Conservation (phyloP, 2,113 vertebrate genomes). For the Sceloporus tristichus region DNA sequence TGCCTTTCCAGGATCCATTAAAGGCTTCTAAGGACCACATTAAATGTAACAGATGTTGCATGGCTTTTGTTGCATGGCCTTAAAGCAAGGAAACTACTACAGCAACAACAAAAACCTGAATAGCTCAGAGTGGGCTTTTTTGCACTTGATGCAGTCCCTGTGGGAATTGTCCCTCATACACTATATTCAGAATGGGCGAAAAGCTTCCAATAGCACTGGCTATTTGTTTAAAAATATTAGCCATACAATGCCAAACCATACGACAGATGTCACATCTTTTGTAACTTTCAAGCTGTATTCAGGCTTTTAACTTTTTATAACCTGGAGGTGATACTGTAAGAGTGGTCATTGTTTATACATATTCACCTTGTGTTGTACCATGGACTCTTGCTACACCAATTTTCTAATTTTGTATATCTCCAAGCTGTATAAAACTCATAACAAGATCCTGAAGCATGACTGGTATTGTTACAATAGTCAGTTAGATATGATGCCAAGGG, state of each 20-base stretch:
- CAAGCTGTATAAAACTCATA: neutral
- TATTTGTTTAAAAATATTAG: neutral
- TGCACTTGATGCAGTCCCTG: neutral
- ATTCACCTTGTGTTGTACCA: neutral
- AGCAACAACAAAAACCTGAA: neutral
- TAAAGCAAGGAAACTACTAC: no score
- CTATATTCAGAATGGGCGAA: neutral
- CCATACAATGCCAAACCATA: neutral
- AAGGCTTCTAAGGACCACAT: constrained; percentile 3
- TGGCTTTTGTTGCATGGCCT: neutral
- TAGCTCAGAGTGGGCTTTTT: neutral
- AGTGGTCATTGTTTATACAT: neutral
- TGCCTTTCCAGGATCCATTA: constrained; percentile 20
- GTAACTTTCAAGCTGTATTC: neutral
- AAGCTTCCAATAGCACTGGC: neutral
- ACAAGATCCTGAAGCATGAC: neutral
- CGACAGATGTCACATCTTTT: neutral
- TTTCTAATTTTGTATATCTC: neutral
- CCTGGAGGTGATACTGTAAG: neutral
- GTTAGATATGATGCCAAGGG: neutral
- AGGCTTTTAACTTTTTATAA: neutral
- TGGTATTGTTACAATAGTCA: neutral
- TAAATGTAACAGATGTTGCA: neutral
- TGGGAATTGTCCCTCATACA: neutral
- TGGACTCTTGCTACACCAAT: neutral